phyloP scores from a whole-genome alignment of 2,113 vertebrate species.

The Oophaga pumilio region DNA sequence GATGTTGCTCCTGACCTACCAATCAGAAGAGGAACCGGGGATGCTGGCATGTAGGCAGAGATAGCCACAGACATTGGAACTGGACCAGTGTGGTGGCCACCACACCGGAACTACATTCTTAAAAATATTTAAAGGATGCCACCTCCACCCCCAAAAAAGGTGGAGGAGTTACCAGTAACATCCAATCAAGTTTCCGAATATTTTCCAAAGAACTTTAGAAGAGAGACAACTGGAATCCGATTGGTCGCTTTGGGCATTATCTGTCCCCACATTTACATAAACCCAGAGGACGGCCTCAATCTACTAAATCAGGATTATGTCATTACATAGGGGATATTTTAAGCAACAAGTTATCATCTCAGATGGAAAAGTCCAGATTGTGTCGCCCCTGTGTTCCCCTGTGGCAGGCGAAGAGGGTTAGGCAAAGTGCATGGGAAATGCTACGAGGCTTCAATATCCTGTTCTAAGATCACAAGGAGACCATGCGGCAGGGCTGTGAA shows the following conservation, averaged over 20 bases:
- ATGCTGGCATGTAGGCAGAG: no score
- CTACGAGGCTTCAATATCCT: slow-evolving; percentile 36
- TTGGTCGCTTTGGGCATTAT: neutral
- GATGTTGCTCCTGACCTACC: no score
- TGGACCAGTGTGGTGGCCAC: no score
- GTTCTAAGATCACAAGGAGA: slow-evolving; percentile 32
- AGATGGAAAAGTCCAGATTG: neutral
- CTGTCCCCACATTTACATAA: neutral
- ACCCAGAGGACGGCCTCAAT: neutral
- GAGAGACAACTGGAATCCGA: neutral
- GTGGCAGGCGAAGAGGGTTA: slow-evolving; percentile 30
- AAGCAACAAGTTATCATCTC: neutral
- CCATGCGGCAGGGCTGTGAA: slow-evolving; percentile 36
- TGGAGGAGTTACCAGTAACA: no score
- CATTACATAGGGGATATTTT: neutral
- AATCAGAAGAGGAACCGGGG: no score
- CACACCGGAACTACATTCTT: no score
- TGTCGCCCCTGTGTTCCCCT: slow-evolving; percentile 4
- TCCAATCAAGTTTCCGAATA: neutral
- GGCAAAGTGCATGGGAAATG: slow-evolving; percentile 34
- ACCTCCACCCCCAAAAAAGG: no score
- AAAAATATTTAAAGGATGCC: no score
- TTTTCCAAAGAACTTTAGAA: neutral
- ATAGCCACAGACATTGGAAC: no score
- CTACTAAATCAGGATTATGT: neutral